Conservation (phyloP, 2,113 vertebrate species). For the Orientallactaga bullata region DNA sequence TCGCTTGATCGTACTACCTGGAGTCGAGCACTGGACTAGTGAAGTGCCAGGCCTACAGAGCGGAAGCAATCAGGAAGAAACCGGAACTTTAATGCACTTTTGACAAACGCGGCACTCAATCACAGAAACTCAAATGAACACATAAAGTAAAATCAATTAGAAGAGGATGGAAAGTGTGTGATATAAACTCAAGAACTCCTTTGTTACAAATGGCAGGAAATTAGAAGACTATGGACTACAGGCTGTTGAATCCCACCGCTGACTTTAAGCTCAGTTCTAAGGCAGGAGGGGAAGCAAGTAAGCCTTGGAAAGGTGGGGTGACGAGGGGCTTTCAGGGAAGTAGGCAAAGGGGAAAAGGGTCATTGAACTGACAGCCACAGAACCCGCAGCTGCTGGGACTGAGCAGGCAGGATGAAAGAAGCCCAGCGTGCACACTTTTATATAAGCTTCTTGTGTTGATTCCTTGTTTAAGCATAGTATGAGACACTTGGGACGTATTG, state of each 20-base stretch:
- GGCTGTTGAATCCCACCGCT: background rate
- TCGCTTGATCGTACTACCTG: too few relatives aligned
- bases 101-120: background rate
- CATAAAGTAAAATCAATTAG: background rate
- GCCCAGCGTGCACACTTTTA: background rate
- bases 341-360: background rate
- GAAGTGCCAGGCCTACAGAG: fast-evolving
- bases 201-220: background rate
- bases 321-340: background rate
- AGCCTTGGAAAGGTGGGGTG: too few relatives aligned
- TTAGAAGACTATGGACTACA: background rate
- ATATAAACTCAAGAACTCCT: background rate
- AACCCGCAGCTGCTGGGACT: background rate
- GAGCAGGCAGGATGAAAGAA: background rate
- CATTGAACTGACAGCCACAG: background rate
- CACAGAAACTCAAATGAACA: background rate
- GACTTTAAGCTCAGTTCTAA: background rate
- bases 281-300: background rate
- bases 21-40: background rate
- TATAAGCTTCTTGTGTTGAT: background rate
- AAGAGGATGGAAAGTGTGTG: background rate
- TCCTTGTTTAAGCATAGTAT: background rate
- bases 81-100: background rate
- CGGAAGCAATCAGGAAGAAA: background rate
- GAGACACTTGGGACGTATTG: background rate